Conservation (phyloP, 2,113 vertebrate genomes). For the Eolophus roseicapilla region DNA sequence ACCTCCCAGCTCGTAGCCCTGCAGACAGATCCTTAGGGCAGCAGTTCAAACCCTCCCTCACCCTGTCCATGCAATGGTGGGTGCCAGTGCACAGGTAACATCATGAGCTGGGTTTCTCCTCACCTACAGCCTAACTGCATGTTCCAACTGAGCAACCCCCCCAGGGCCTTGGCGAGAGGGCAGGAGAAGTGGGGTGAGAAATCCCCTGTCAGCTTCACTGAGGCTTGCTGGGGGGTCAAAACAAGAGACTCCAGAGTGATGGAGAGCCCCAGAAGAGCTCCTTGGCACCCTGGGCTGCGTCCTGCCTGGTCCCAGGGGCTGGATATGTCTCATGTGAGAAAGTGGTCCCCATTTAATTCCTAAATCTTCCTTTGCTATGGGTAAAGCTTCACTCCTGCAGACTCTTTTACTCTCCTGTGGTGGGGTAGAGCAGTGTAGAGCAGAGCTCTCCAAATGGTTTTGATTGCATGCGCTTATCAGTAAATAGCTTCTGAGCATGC, state of each 20-base stretch:
- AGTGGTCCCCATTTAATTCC: neutral
- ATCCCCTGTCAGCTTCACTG: neutral
- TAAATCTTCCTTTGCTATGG: neutral
- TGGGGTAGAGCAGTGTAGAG: neutral
- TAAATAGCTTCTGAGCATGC: neutral
- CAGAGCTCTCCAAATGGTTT: too few relatives aligned
- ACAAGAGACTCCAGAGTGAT: neutral
- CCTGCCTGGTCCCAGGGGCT: neutral
- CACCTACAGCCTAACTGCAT: rapidly evolving
- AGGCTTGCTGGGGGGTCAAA: neutral
- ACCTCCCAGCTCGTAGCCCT: neutral
- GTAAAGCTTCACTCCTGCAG: neutral
- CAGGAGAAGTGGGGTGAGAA: neutral
- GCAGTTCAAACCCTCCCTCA: neutral
- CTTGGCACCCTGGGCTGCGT: neutral
- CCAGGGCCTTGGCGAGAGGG: rapidly evolving
- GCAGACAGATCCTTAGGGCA: rapidly evolving
- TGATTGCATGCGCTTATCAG: neutral
- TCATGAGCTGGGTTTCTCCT: neutral
- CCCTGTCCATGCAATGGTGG: rapidly evolving
- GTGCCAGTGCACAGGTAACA: neutral
- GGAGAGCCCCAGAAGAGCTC: neutral
- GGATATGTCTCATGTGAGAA: neutral
- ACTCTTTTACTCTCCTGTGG: neutral
- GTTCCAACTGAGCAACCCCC: rapidly evolving